Conservation (phyloP, 1,140 invertebrate genomes). For the Dysdera silvatica region DNA sequence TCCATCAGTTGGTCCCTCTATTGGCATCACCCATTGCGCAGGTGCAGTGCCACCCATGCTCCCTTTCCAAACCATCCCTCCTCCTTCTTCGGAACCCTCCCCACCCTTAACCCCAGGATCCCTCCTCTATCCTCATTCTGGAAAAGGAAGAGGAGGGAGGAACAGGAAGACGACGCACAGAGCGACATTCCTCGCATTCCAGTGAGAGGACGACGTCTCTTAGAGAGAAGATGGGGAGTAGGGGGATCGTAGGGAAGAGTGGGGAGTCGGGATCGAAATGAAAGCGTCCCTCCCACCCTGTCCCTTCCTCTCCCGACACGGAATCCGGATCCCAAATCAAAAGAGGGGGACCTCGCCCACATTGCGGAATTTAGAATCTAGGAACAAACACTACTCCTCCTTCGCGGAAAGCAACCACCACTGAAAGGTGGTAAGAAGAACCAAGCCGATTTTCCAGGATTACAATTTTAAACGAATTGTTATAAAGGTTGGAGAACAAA, state of each 20-base stretch:
- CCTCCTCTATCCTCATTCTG: not conserved
- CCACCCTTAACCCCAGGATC: not conserved
- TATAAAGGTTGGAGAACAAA: no score
- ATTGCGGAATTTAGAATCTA: no score
- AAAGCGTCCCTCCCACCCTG: not conserved
- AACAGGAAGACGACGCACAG: not conserved
- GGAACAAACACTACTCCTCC: no score
- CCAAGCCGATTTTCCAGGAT: no score
- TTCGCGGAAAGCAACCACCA: no score
- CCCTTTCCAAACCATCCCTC: not conserved
- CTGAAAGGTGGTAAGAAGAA: no score
- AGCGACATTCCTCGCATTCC: slow-evolving; percentile 5
- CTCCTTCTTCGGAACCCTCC: not conserved
- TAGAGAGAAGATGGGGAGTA: not conserved
- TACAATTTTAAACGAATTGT: no score
- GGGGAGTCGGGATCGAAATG: not conserved
- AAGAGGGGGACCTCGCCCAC: no score
- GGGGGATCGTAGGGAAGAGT: not conserved
- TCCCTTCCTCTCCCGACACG: not conserved
- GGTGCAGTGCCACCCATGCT: no score
- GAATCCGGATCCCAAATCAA: no score
- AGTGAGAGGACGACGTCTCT: slow-evolving; percentile 1
- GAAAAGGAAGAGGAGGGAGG: not conserved
- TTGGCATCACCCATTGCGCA: no score
- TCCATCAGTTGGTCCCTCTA: no score